These are phyloP conservation scores for Gnathonemus echidnorhynchus DNA, from an alignment of 2,113 vertebrate genomes.

Conservation along the genomic window DNA sequence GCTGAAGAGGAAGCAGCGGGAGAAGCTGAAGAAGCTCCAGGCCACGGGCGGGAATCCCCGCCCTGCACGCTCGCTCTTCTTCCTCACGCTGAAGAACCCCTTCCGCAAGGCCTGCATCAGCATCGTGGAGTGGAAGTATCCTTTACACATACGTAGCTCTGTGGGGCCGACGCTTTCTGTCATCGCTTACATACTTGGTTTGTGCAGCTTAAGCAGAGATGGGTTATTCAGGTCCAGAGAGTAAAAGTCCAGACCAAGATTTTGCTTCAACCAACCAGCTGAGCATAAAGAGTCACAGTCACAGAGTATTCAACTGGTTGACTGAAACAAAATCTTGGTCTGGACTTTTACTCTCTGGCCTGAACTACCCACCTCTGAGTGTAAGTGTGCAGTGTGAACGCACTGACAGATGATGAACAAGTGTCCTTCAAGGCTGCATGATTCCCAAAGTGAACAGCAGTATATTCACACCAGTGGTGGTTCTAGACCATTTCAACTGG, in stretches of 20 bases:
- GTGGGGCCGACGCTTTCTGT: background rate
- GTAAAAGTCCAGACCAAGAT: background rate
- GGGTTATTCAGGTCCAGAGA: background rate
- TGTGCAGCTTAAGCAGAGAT: background rate
- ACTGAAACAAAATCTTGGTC: background rate
- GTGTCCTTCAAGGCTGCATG: background rate
- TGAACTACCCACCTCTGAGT: background rate
- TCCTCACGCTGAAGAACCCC: conserved; percentile 71
- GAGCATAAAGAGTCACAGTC: background rate
- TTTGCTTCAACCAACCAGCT: background rate
- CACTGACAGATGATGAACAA: background rate
- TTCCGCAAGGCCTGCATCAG: conserved; percentile 74
- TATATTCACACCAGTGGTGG: background rate
- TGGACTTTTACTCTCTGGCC: background rate
- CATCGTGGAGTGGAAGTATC: conserved; percentile 87
- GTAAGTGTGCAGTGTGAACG: background rate
- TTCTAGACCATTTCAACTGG: background rate
- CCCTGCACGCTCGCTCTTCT: conserved; percentile 69
- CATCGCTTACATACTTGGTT: background rate
- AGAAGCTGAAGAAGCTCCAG: conserved; percentile 64
- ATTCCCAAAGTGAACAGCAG: conserved; percentile 2
- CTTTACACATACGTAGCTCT: conserved; percentile 35
- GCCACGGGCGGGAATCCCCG: conserved; percentile 60
- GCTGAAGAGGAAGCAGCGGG: conserved; percentile 60
- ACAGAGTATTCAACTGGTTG: background rate